Evolutionary conservation across 2,888 invertebrate species (phyloP).

Genomic region (Polyommatus iphigenia): DNA sequence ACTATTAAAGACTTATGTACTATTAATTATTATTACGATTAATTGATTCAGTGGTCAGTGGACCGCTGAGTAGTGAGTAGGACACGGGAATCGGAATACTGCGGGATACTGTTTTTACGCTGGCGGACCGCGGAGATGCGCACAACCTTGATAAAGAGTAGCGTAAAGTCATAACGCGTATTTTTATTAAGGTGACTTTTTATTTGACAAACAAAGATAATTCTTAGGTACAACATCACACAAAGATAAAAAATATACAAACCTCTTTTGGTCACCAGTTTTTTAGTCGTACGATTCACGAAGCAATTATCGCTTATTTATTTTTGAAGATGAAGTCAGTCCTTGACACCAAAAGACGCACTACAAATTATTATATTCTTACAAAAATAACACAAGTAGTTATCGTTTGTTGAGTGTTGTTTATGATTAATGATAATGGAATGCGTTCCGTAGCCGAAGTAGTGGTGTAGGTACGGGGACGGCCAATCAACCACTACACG

Average conservation of each 20-base stretch:
- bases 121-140: too few relatives aligned
- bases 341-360: background rate
- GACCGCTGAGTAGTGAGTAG: too few relatives aligned
- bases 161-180: too few relatives aligned
- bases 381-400: background rate
- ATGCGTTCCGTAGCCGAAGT: background rate
- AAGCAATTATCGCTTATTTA: background rate
- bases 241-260: background rate
- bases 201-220: too few relatives aligned
- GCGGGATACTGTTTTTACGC: too few relatives aligned
- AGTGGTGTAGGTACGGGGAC: background rate
- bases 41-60: too few relatives aligned
- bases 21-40: too few relatives aligned
- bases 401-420: background rate
- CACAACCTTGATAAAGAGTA: too few relatives aligned
- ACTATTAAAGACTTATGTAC: too few relatives aligned
- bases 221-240: too few relatives aligned
- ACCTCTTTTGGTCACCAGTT: background rate
- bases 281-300: background rate
- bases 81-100: too few relatives aligned
- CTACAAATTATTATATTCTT: background rate
- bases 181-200: too few relatives aligned
- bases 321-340: background rate
- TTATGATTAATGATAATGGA: background rate
- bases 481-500: constrained; percentile 2